A percentile compares a stretch with the other conserved stretches of the same genome.
Evolutionary conservation across 2,113 vertebrate genomes (phyloP).

Genomic region (Cygnus buccinator): DNA sequence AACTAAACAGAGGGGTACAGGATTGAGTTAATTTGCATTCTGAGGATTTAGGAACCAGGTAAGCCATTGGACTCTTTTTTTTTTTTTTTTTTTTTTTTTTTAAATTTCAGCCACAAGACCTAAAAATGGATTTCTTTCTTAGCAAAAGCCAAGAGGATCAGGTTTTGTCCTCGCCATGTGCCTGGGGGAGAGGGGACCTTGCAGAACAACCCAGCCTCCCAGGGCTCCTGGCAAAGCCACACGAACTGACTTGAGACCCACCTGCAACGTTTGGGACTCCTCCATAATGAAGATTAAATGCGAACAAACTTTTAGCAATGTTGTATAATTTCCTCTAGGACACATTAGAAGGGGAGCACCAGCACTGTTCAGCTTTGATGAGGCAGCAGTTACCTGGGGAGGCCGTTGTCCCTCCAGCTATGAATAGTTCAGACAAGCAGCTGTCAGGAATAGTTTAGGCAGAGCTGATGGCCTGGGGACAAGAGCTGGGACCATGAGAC

Average conservation of each 20-base stretch:
- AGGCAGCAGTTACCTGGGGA: conserved; percentile 7
- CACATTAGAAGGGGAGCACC: background rate
- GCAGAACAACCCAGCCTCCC: background rate
- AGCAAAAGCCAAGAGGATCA: background rate
- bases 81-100: background rate
- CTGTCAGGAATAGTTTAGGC: conserved; percentile 16
- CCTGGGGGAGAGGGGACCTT: background rate
- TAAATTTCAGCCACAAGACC: background rate
- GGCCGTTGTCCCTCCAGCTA: accelerated
- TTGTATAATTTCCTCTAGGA: background rate
- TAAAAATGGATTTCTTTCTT: background rate
- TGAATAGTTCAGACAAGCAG: conserved; percentile 5
- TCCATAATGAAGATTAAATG: background rate
- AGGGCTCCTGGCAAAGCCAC: accelerated
- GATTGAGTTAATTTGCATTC: background rate
- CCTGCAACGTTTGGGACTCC: background rate
- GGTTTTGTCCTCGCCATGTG: background rate
- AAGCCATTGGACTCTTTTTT: background rate
- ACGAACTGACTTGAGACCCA: background rate
- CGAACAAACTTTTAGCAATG: background rate
- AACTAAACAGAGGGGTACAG: background rate
- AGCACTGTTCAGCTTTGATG: background rate
- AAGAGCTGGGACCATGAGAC: background rate
- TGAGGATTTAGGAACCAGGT: background rate
- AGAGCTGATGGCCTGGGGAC: background rate